Percentiles rank a stretch among this genome's conserved stretches.
Conservation (phyloP, 1,140 invertebrate genomes). For the Epicauta chinensis region DNA sequence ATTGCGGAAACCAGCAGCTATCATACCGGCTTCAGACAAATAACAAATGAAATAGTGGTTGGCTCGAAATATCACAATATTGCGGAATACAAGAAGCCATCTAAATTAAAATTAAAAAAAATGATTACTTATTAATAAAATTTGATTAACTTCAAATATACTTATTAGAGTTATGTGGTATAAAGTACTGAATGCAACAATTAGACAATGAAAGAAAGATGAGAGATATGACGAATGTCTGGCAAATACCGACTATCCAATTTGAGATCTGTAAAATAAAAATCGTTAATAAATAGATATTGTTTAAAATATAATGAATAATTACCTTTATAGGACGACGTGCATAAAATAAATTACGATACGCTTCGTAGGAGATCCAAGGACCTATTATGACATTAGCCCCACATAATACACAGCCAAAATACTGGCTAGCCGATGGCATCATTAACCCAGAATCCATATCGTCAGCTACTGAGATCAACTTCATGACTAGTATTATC, state of each 20-base stretch:
- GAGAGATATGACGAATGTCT: slow-evolving; percentile 53
- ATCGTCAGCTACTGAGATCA: slow-evolving; percentile 79
- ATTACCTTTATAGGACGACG: slow-evolving; percentile 39
- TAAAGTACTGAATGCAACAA: slow-evolving; percentile 69
- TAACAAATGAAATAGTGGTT: slow-evolving; percentile 94
- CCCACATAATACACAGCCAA: slow-evolving; percentile 79
- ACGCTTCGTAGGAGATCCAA: slow-evolving; percentile 78
- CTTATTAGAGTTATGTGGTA: slow-evolving; percentile 56
- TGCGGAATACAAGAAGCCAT: slow-evolving; percentile 75
- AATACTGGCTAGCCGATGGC: slow-evolving; percentile 59
- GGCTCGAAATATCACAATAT: slow-evolving; percentile 85
- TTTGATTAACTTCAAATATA: slow-evolving; percentile 40
- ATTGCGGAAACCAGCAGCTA: slow-evolving; percentile 58
- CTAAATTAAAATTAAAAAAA: slow-evolving; percentile 40
- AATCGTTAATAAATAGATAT: slow-evolving; percentile 7
- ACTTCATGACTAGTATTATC: slow-evolving; percentile 90
- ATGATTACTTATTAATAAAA: slow-evolving; percentile 2
- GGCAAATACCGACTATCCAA: slow-evolving; percentile 57
- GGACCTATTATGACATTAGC: slow-evolving; percentile 83
- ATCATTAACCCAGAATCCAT: slow-evolving; percentile 53
- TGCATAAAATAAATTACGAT: slow-evolving; percentile 47
- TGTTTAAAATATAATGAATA: slow-evolving; percentile 13
- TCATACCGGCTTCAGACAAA: slow-evolving; percentile 69
- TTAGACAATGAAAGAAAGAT: slow-evolving; percentile 71
- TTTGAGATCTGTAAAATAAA: slow-evolving; percentile 35